Conservation (phyloP, 2,888 invertebrate genomes). For the Drosophila trichaetosa region DNA sequence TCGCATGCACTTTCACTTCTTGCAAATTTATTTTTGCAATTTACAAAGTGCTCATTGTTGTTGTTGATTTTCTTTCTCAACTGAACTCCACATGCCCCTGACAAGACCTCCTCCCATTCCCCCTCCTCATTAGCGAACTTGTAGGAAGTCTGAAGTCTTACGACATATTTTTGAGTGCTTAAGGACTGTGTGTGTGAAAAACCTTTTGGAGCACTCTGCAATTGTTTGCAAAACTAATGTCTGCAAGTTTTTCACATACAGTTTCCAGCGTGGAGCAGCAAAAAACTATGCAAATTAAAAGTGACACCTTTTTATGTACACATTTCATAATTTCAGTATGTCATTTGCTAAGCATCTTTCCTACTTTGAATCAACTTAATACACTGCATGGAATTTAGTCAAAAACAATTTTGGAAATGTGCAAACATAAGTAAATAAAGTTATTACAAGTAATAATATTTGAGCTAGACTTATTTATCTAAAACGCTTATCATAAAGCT, state of each 20-base stretch:
- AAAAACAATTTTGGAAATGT: neutral
- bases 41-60: conserved; percentile 28
- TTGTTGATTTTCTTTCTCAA: conserved; percentile 21
- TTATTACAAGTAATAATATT: neutral
- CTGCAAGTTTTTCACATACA: conserved; percentile 27
- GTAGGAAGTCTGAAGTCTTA: conserved; percentile 4
- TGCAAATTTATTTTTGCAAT: conserved; percentile 62
- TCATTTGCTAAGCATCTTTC: neutral
- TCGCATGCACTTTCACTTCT: conserved; percentile 67
- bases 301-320: neutral
- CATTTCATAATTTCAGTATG: conserved; percentile 14
- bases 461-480: neutral
- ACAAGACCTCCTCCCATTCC: neutral
- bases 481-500: neutral
- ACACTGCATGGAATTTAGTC: neutral
- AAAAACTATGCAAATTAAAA: conserved; percentile 24
- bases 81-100: conserved; percentile 21
- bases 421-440: neutral
- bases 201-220: conserved; percentile 17
- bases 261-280: conserved; percentile 7
- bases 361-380: neutral
- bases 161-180: conserved; percentile 4
- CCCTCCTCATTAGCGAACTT: conserved; percentile 16
- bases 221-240: conserved; percentile 36
- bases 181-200: conserved; percentile 29